Evolutionary conservation across 2,888 invertebrate species (phyloP), one percentile per base, ranked within the genome.

Genomic region (Diadromus collaris): DNA sequence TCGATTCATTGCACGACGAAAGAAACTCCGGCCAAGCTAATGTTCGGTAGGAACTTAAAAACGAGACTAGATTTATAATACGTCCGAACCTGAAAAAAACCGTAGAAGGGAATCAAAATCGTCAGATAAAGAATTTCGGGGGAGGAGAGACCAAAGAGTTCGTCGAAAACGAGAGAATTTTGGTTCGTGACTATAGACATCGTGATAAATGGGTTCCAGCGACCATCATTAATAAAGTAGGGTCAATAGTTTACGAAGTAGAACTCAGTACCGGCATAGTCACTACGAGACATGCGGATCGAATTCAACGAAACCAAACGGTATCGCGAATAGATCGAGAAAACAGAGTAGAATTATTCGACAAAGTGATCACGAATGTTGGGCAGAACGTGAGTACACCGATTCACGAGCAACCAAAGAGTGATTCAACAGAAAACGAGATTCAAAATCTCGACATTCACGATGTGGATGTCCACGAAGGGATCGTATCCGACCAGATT

Each of bases 201-300:
- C n/a, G n/a, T 13, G 46, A 46, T 46, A 46, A 46, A n/a, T 74
- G 74, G 56, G 16, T 24, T 1, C n/a, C 21, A 41, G 74, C 67
- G 16, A 27, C 32, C 19, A 27, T 74, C 38, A 10, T 44, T n/a
- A 38, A 67, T 16, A 74, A 67, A 41, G 6, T 67, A 27, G 46
- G 74, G 29, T 46, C 67, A 16, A 67, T 74, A 29, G 67, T 67
- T 4, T 74, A 67, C 48, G 16, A 1, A 58, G 60, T 67, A 27
- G 38, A 74, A 44, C 21, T 21, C 16, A 29, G 24, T 9, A 32
- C 54, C 29, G 65, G 65, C 27, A 4, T 6, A n/a, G 16, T 56
- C 13, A 44, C 19, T 6, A 56, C 64, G 32, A 54, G 74, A 13
- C 74, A 74, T 41, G 74, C 41, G n/a, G 63, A 73, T 65, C 54